Base-by-base conservation (phyloP, 1,140 invertebrate genomes). In the Solen grandis region DNA sequence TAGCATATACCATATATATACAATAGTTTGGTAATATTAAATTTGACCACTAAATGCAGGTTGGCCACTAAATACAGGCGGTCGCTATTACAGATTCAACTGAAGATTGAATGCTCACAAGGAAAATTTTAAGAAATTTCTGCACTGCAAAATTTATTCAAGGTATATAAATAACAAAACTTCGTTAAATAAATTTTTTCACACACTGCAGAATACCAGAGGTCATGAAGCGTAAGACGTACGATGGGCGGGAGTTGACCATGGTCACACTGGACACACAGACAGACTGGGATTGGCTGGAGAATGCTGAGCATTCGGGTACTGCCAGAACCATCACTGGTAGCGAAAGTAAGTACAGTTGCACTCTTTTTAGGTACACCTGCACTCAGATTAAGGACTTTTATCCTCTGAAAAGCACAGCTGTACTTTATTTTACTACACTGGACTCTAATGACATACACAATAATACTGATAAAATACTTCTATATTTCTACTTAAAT, bases 251-350 rank as follows among this genome's bases (percentile, higher is more conserved):
- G 41, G 87, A 89, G 46, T 73, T 87, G 16, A 83, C 69, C 14
- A 74, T 88, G 55, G 85, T 88, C 10, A 85, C 88, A n/a, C 60
- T 87, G 27, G 84, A 88, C 33, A 88, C 88, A 38, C 89, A 90
- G 82, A 90, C 89, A 50, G 89, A 90, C 62, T 90, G 88, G 89
- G 85, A 88, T 29, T 90, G 89, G 89, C 38, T 89, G 38, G 81
- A 90, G 36, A 79, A 86, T n/a, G 84, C 79, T 29, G 81, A 72
- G 33, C 60, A 59, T 14, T 75, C 38, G 2, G 75, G 66, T 16
- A 82, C 68, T 10, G 65, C 36, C 1, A 31, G 38, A 33, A 33
- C 57, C 22, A 5, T 84, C 14, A 65, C 35, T 27, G 66, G 74
- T 13, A 25, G 72, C 50, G 50, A 77, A 19, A 77, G 76, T 76